Evolutionary conservation across 2,888 invertebrate genomes (phyloP).

Genomic region (Stenotaenia linearis): DNA sequence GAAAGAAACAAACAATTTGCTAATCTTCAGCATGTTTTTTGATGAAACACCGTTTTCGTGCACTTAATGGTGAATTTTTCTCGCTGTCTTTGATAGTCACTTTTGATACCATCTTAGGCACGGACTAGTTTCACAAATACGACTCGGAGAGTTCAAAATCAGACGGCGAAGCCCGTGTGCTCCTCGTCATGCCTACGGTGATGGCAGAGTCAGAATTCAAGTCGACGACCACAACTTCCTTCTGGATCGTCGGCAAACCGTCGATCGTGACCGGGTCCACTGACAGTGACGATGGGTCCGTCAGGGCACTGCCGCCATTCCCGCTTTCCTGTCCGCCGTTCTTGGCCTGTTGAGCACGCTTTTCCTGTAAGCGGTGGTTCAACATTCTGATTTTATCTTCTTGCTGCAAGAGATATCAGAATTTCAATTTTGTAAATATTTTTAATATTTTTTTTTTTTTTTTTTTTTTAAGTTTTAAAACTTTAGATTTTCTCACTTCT

Average conservation of each 20-base stretch:
- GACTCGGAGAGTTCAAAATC: slow-evolving; percentile 84
- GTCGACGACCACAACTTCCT: slow-evolving; percentile 61
- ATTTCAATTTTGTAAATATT: too few species aligned
- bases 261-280: slow-evolving; percentile 14
- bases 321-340: neutral
- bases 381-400: slow-evolving; percentile 41
- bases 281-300: neutral
- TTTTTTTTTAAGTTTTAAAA: too few species aligned
- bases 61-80: too few species aligned
- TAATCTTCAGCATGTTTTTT: too few species aligned
- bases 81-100: too few species aligned
- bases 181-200: slow-evolving; percentile 60
- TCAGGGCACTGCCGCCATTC: neutral
- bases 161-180: slow-evolving; percentile 72
- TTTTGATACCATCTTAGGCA: neutral
- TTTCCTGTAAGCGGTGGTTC: slow-evolving; percentile 38
- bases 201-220: slow-evolving; percentile 75
- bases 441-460: too few species aligned
- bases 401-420: slow-evolving; percentile 38
- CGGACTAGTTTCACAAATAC: slow-evolving; percentile 57
- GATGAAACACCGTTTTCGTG: too few species aligned
- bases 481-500: slow-evolving; percentile 65
- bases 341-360: slow-evolving; percentile 36
- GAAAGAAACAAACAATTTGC: too few species aligned
- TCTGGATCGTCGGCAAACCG: slow-evolving; percentile 27